Evolutionary conservation across 2,113 vertebrate genomes (phyloP).

Genomic region (Podilymbus podiceps): DNA sequence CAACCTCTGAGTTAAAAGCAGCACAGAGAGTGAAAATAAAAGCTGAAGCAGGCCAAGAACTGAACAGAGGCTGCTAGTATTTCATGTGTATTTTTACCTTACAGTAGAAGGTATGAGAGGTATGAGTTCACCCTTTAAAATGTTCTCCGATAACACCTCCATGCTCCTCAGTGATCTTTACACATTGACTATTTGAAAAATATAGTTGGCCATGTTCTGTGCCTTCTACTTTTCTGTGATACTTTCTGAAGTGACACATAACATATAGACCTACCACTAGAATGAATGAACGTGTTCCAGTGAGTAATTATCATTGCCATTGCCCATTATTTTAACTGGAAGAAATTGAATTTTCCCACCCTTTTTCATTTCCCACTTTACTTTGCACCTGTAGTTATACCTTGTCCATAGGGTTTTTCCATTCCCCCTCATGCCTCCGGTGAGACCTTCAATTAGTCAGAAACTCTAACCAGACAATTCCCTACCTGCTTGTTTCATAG

Average conservation of each 20-base stretch:
- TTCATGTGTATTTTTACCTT: not conserved
- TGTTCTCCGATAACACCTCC: not conserved
- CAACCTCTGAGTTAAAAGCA: not conserved
- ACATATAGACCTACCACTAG: not conserved
- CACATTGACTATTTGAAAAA: not conserved
- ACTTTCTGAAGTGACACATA: not conserved
- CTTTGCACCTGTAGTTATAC: not conserved
- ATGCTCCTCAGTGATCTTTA: not conserved
- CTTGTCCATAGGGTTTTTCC: not conserved
- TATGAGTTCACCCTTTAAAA: not conserved
- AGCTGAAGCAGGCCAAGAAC: not conserved
- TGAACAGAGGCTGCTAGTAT: not conserved
- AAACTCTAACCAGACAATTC: not conserved
- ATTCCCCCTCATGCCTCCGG: not conserved
- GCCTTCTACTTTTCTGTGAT: not conserved
- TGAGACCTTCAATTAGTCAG: not conserved
- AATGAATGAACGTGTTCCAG: not conserved
- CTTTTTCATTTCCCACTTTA: not conserved
- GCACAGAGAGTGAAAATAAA: not conserved
- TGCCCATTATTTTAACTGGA: not conserved
- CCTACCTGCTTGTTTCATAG: not conserved
- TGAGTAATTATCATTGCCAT: not conserved
- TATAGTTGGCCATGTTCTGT: fast-evolving
- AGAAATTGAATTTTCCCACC: not conserved
- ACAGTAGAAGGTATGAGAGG: not conserved